Evolutionary conservation across 2,888 invertebrate genomes (phyloP).

Genomic region (Silvanus unidentatus): DNA sequence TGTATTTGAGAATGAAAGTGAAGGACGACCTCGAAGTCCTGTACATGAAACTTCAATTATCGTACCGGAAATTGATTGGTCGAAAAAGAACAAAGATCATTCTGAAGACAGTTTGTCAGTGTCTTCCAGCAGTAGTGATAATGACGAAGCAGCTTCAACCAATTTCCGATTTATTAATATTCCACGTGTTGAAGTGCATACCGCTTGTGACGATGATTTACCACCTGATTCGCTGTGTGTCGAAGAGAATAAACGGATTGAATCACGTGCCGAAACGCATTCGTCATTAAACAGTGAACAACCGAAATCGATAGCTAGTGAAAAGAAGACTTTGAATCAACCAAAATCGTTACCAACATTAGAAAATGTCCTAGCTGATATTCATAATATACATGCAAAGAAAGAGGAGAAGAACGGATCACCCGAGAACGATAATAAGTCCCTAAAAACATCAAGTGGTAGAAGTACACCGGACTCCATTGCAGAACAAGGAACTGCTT

Average conservation of each 20-base stretch:
- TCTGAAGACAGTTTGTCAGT: slow-evolving; percentile 59
- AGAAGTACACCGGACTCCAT: slow-evolving; percentile 56
- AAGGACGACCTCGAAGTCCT: slow-evolving; percentile 55
- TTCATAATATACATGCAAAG: slow-evolving; percentile 30
- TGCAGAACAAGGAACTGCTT: slow-evolving; percentile 63
- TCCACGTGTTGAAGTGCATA: slow-evolving; percentile 31
- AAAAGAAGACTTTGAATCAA: slow-evolving; percentile 44
- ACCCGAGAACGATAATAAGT: slow-evolving; percentile 19
- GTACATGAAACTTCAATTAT: slow-evolving; percentile 60
- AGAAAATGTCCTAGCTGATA: slow-evolving; percentile 30
- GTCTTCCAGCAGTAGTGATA: slow-evolving; percentile 19
- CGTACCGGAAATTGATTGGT: slow-evolving; percentile 59
- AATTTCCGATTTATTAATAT: slow-evolving; percentile 27
- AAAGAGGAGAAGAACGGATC: slow-evolving; percentile 17
- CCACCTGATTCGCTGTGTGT: slow-evolving; percentile 38
- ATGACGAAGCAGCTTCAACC: slow-evolving; percentile 28
- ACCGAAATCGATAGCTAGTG: slow-evolving; percentile 39
- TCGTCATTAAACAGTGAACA: slow-evolving; percentile 23
- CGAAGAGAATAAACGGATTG: slow-evolving; percentile 16
- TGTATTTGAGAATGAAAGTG: slow-evolving; percentile 40
- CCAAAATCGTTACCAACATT: slow-evolving; percentile 42
- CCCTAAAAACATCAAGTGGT: slow-evolving; percentile 34
- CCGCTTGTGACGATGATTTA: slow-evolving; percentile 43
- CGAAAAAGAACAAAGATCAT: slow-evolving; percentile 41
- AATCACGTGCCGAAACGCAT: slow-evolving; percentile 4